Percentiles rank a stretch among this genome's conserved stretches.
Evolutionary conservation across 2,797 vertebrate genomes (phyloP).

Genomic region (Gadopsis marmoratus): DNA sequence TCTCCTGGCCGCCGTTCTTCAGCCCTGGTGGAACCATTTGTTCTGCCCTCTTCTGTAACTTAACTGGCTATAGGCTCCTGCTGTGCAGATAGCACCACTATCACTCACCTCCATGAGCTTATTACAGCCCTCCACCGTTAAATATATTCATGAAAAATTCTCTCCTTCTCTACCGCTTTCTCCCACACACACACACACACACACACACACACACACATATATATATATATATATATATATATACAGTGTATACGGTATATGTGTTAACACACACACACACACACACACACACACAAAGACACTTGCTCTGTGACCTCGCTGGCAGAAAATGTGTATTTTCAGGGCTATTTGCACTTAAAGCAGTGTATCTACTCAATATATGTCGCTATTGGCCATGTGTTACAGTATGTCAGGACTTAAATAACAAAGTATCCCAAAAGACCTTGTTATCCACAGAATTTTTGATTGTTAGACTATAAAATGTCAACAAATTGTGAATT

Average conservation of each 20-base stretch:
- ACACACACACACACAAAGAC: constrained; percentile 23
- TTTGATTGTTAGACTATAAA: background rate
- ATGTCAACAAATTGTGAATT: background rate
- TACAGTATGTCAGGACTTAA: constrained; percentile 23
- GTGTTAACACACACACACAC: constrained; percentile 18
- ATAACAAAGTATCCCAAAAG: constrained; percentile 12
- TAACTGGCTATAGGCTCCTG: constrained; percentile 74
- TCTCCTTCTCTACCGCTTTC: constrained; percentile 47
- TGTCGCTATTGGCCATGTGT: constrained; percentile 21
- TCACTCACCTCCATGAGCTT: constrained; percentile 80
- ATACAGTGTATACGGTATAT: constrained; percentile 15
- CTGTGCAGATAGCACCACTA: constrained; percentile 76
- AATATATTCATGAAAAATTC: constrained; percentile 84
- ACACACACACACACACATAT: constrained; percentile 27
- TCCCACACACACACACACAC: constrained; percentile 28
- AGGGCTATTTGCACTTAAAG: constrained; percentile 51
- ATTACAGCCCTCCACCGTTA: constrained; percentile 76
- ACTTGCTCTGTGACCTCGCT: constrained; percentile 49
- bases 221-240: constrained; percentile 30
- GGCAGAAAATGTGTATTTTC: constrained; percentile 64
- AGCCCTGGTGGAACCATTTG: constrained; percentile 74
- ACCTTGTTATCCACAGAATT: constrained; percentile 16
- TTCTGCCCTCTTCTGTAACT: constrained; percentile 78
- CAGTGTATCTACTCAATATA: constrained; percentile 38
- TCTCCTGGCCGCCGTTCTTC: constrained; percentile 55